phyloP scores from a whole-genome alignment of 2,888 invertebrate genomes.

The Drosophila subquinaria region DNA sequence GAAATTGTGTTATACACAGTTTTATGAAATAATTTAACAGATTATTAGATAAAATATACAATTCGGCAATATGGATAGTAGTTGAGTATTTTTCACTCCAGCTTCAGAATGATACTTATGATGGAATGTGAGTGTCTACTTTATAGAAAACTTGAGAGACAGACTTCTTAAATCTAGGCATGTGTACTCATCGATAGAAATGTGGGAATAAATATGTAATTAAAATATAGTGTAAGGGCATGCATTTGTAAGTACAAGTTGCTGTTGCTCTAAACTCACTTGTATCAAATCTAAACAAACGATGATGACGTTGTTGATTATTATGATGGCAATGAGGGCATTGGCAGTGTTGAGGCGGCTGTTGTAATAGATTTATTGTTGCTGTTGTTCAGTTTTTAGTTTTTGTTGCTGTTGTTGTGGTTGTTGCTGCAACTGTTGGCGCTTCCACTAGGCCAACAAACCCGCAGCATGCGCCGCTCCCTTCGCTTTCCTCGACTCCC shows the following conservation, averaged over 20 bases:
- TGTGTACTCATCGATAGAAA: not conserved
- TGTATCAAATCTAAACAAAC: constrained; percentile 80
- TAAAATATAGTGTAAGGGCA: constrained; percentile 35
- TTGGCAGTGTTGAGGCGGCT: constrained; percentile 74
- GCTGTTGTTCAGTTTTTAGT: constrained; percentile 26
- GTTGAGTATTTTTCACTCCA: not conserved
- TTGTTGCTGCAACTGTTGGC: constrained; percentile 28
- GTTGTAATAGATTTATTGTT: constrained; percentile 44
- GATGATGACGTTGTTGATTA: constrained; percentile 76
- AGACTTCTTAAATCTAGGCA: not conserved
- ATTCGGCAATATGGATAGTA: not conserved
- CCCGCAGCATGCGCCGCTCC: constrained; percentile 67
- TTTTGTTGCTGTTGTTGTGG: constrained; percentile 9
- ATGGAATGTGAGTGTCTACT: not conserved
- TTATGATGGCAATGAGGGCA: constrained; percentile 80
- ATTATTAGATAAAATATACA: too few species aligned
- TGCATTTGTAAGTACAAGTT: constrained; percentile 39
- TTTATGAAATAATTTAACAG: too few species aligned
- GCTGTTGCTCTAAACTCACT: constrained; percentile 66
- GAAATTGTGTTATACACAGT: too few species aligned
- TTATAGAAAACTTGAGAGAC: constrained; percentile 1
- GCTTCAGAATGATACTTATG: not conserved
- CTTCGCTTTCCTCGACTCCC: constrained; percentile 11
- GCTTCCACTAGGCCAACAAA: constrained; percentile 53
- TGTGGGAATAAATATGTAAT: not conserved